Evolutionary conservation across 2,113 vertebrate genomes (phyloP), one percentile per base, ranked within the genome.

Genomic region (Percopsis transmontana): DNA sequence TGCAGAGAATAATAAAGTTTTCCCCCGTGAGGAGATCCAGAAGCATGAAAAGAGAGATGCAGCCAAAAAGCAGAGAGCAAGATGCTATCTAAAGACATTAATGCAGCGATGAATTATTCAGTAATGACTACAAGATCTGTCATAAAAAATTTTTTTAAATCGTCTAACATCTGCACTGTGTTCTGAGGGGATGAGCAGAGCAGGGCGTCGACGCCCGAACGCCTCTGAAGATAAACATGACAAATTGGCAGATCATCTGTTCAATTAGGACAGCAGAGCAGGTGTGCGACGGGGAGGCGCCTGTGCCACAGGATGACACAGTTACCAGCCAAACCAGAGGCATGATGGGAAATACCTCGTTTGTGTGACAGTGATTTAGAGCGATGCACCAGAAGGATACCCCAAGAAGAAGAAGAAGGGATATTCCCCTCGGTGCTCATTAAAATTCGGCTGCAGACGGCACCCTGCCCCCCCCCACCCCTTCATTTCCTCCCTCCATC

Each of bases 51-150:
- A 70, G 85, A 90, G 87, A 47, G 81, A 68, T 79, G 71, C 80
- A 75, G 70, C 62, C 65, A 80, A 76, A 85, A 77, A 76, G 87
- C 84, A 50, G 83, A 76, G 87, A 78, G 79, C 88, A 82, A 92
- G 91, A 92, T 90, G 92, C 88, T 94, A 96, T 94, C 95, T 90
- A 93, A 92, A 94, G 94, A 91, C 93, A 94, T 94, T 94, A 94
- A 94, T 81, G 93, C 89, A 70, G 75, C 83, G 59, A 96, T 97
- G 95, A 97, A 97, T 97, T 95, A 96, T 97, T 97, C 96, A 97
- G 84, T 94, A 94, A 95, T 92, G 94, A 96, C 94, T 89, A 94
- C 91, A 90, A 93, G 93, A 94, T 94, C 91, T 92, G 93, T 94
- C 92, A 91, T 80, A 79, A 85, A 88, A 58, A n/a, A n/a, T n/a